These are phyloP conservation scores for Eptesicus fuscus DNA, from an alignment of 2,113 vertebrate species.

Conservation along the genomic window DNA sequence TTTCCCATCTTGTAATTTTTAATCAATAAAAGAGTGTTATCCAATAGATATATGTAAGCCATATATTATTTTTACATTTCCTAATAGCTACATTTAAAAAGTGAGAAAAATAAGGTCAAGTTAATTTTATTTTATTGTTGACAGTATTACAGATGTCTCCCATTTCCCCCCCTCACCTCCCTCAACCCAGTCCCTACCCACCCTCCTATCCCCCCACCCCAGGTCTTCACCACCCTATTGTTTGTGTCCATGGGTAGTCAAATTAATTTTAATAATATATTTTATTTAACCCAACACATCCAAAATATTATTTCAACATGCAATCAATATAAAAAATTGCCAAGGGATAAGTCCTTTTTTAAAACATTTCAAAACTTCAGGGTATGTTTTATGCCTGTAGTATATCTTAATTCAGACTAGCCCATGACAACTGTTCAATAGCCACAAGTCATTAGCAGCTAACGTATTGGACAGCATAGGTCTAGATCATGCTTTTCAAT, in stretches of 20 bases:
- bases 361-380: background rate
- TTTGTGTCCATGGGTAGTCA: background rate
- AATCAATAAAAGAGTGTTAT: background rate
- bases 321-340: background rate
- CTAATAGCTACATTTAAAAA: background rate
- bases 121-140: background rate
- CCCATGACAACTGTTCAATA: background rate
- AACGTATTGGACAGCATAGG: background rate
- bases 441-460: background rate
- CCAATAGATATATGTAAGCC: background rate
- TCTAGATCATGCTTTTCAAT: background rate
- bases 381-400: background rate
- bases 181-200: too few species aligned
- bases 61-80: background rate
- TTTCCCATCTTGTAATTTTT: background rate
- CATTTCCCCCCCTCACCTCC: too few species aligned
- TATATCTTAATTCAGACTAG: background rate
- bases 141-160: too few species aligned
- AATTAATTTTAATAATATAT: background rate
- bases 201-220: too few species aligned
- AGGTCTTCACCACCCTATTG: too few species aligned
- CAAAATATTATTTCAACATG: background rate
- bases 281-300: background rate
- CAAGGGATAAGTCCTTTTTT: background rate
- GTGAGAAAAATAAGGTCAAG: constrained; percentile 29